Conservation (phyloP, 2,888 invertebrate genomes). For the Zootermopsis nevadensis region DNA sequence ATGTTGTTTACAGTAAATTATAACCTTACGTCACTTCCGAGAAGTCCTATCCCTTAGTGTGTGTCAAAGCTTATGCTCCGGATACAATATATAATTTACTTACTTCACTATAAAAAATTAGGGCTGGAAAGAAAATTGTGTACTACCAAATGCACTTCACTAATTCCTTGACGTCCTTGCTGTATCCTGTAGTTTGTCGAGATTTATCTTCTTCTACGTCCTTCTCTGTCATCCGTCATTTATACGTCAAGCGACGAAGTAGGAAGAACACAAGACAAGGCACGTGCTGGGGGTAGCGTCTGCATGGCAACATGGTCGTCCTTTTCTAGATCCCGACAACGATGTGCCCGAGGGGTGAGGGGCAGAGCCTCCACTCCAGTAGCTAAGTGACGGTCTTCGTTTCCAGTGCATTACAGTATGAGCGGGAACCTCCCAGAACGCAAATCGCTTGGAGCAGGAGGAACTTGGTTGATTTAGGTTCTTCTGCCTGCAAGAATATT, state of each 20-base stretch:
- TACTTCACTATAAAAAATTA: background rate
- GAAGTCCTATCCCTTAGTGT: background rate
- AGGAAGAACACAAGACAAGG: background rate
- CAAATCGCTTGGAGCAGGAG: background rate
- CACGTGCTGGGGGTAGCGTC: constrained; percentile 7
- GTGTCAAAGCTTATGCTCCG: background rate
- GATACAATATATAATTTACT: background rate
- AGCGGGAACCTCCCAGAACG: background rate
- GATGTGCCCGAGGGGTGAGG: background rate
- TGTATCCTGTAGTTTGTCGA: background rate
- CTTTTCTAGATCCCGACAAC: background rate
- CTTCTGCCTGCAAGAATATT: background rate
- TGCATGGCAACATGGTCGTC: constrained; percentile 5
- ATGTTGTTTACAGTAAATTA: background rate
- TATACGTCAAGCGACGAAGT: background rate
- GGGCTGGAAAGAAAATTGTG: background rate
- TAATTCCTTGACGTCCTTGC: background rate
- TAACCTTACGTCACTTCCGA: background rate
- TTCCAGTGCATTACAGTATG: background rate
- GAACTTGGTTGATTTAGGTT: background rate
- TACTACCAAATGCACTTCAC: background rate
- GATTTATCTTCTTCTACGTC: constrained; percentile 4
- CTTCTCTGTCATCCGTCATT: background rate
- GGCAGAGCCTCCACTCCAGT: constrained; percentile 4
- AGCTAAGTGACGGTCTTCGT: constrained; percentile 6